Evolutionary conservation across 92 coral and sea anemone species (phyloP).

Genomic region (Muricea muricata): DNA sequence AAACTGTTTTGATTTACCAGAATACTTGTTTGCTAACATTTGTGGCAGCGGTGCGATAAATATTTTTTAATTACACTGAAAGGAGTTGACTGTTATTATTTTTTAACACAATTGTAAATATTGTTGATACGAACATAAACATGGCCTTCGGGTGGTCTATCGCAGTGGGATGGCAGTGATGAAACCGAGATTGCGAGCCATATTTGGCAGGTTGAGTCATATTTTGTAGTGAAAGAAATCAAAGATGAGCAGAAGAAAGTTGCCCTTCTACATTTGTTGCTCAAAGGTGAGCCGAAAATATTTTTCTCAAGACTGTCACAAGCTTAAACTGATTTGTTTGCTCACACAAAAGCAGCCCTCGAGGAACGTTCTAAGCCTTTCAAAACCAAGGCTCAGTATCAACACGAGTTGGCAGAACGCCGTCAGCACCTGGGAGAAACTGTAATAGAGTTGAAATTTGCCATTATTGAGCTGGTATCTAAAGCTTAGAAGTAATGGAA

Average conservation of each 20-base stretch:
- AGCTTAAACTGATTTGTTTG: background rate
- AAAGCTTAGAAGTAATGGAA: background rate
- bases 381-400: background rate
- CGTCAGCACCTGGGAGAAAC: background rate
- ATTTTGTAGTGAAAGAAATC: background rate
- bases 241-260: background rate
- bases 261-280: background rate
- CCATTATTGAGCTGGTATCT: background rate
- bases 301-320: background rate
- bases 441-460: background rate
- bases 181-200: background rate
- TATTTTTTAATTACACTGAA: too few relatives aligned
- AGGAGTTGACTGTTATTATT: too few relatives aligned
- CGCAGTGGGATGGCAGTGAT: constrained; percentile 6
- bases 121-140: too few relatives aligned
- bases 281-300: background rate
- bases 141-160: constrained; percentile 7
- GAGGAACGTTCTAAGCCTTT: background rate
- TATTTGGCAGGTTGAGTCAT: background rate
- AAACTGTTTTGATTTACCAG: too few relatives aligned
- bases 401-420: background rate
- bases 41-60: too few relatives aligned
- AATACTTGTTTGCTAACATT: too few relatives aligned
- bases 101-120: too few relatives aligned
- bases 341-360: background rate